Evolutionary conservation across 2,888 invertebrate species (phyloP), one percentile per base, ranked within the genome.

Genomic region (Parnassius apollo): DNA sequence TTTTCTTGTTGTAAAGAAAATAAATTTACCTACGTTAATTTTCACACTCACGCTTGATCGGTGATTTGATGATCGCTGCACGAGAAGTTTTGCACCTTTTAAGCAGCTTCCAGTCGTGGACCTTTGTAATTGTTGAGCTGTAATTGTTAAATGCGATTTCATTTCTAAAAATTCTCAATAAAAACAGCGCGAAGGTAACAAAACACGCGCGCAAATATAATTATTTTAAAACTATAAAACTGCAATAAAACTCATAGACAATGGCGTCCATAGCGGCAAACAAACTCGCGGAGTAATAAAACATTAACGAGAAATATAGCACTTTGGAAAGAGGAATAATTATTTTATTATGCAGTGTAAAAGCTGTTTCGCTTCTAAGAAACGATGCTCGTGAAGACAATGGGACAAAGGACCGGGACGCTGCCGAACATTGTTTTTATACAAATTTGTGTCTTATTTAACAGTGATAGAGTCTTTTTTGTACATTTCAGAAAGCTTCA

Each of bases 281-380:
- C 69, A 73, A 69, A 67, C 59, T 71, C 68, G 67, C 68, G 68
- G 68, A 52, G 65, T 66, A 62, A 73, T 80, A 77, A 78, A 79
- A 72, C 70, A 71, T 70, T 67, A 69, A 68, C 65, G 66, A 67
- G 68, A 68, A 67, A 69, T 65, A 67, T 66, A 68, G 70, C 69
- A 68, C 68, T 69, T 68, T 72, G 67, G 67, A 64, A 68, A 64
- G 59, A 68, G 65, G 66, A 71, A 71, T 78, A 75, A 76, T 80
- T 77, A 80, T 76, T 81, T 75, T 80, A 78, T 75, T 75, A 73
- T 73, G 52, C 65, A 59, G 53, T 59, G 61, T 65, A 69, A 69
- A 69, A 68, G 60, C 57, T 64, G 59, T 59, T 58, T 64, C 57
- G 66, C 68, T 78, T 78, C 77, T 74, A 66, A 68, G 81, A 78